Evolutionary conservation across 2,888 invertebrate genomes (phyloP), one percentile per base, ranked within the genome.

Genomic region (Rhodophaea formosa): DNA sequence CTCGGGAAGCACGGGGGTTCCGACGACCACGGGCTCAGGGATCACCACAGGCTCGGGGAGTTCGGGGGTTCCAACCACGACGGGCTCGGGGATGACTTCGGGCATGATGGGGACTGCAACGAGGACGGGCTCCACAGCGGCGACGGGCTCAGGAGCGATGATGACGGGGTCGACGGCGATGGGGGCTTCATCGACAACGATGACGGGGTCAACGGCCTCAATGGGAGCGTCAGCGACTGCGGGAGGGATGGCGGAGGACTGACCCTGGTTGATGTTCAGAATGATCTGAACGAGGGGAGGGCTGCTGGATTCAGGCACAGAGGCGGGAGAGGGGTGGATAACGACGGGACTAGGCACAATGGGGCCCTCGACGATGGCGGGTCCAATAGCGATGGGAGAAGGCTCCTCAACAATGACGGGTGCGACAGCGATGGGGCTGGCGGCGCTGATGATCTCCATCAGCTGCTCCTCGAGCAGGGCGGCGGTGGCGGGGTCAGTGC

Each of bases 401-500:
- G 61, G 61, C 8, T 59, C 53, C 32, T 61, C 58, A n/a, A 68
- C 70, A 32, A 68, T 65, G 7, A 16, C 51, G 51, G 51, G 51
- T 5, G 16, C 35, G 12, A 51, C 35, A 7, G 35, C 51, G 35
- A 51, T 51, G 16, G 75, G 74, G 62, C 59, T 56, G 53, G 54
- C 8, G 10, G 62, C 70, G 5, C 57, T 64, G 23, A 82, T 53
- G 63, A 81, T 72, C 3, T 69, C 66, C 0, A 59, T 55, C 17
- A 83, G 70, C 63, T 73, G 74, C 35, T 75, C 64, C 29, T 79
- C 75, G 14, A 82, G 70, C 12, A 76, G 68, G n/a, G 60, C 66
- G 29, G 74, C 80, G 70, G 80, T 79, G 60, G 75, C 77, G 46
- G 81, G 80, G 74, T 80, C 76, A 51, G 82, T 80, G 75, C 59